Evolutionary conservation across 2,888 invertebrate genomes (phyloP).

Genomic region (Drosophila nigritarsus): DNA sequence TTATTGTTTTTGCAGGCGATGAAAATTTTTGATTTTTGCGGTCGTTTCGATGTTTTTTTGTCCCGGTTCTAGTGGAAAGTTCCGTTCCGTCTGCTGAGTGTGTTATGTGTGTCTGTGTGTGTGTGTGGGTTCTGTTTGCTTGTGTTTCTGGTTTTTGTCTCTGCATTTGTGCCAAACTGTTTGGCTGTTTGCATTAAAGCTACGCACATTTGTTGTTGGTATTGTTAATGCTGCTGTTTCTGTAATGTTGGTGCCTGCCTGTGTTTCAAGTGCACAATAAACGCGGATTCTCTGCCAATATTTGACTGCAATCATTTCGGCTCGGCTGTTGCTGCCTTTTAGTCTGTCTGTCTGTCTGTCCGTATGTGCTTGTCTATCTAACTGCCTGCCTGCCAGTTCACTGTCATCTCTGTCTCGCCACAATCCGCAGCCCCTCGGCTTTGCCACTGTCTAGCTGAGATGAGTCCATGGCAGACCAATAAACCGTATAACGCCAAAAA

Average conservation of each 20-base stretch:
- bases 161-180: constrained; percentile 48
- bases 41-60: constrained; percentile 62
- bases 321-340: constrained; percentile 54
- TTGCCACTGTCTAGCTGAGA: constrained; percentile 32
- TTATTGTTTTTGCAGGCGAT: constrained; percentile 14
- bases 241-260: constrained; percentile 23
- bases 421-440: neutral
- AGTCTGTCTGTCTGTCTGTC: constrained; percentile 12
- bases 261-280: constrained; percentile 74
- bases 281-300: constrained; percentile 78
- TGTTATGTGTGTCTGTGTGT: constrained; percentile 9
- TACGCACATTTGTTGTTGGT: constrained; percentile 47
- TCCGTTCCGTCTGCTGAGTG: constrained; percentile 14
- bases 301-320: constrained; percentile 76
- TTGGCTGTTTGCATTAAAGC: constrained; percentile 70
- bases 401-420: constrained; percentile 18
- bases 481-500: constrained; percentile 57
- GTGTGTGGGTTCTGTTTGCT: constrained; percentile 1
- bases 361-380: constrained; percentile 5
- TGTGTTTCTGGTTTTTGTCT: constrained; percentile 15
- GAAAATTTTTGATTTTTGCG: constrained; percentile 67
- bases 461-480: constrained; percentile 62
- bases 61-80: constrained; percentile 26
- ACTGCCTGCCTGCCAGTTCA: constrained; percentile 3
- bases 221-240: constrained; percentile 10